Conservation (phyloP, 2,797 vertebrate genomes). For the Australoheros facetus region DNA sequence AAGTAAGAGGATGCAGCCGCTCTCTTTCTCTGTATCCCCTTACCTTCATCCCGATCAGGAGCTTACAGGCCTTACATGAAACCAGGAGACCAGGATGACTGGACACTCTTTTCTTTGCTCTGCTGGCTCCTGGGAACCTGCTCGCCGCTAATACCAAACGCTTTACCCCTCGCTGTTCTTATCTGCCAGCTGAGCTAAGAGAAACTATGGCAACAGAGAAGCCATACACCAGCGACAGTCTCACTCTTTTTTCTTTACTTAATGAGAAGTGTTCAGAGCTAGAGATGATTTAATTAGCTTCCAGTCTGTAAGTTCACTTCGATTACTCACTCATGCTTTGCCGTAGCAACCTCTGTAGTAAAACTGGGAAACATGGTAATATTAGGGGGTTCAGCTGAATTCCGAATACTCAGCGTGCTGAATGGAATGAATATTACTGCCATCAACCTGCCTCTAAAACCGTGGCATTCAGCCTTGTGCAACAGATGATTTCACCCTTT, state of each 20-base stretch:
- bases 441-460: background rate
- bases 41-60: slow-evolving; percentile 20
- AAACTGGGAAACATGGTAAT: background rate
- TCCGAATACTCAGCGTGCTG: background rate
- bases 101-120: slow-evolving; percentile 13
- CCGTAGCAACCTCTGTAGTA: background rate
- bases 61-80: slow-evolving; percentile 9
- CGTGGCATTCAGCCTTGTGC: background rate
- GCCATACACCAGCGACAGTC: background rate
- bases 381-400: background rate
- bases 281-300: slow-evolving; percentile 13
- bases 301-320: background rate
- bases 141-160: slow-evolving; percentile 38
- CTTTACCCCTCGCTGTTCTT: slow-evolving; percentile 6
- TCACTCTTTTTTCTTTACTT: slow-evolving; percentile 19
- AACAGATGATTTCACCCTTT: slow-evolving; percentile 34
- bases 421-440: background rate
- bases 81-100: background rate
- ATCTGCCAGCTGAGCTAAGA: slow-evolving; percentile 23
- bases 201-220: slow-evolving; percentile 6
- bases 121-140: slow-evolving; percentile 32
- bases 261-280: background rate
- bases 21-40: slow-evolving; percentile 5
- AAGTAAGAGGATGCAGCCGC: background rate
- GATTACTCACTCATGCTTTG: background rate